Base-by-base conservation (phyloP, 23 tunicate species). In the Ciona savignyi region DNA sequence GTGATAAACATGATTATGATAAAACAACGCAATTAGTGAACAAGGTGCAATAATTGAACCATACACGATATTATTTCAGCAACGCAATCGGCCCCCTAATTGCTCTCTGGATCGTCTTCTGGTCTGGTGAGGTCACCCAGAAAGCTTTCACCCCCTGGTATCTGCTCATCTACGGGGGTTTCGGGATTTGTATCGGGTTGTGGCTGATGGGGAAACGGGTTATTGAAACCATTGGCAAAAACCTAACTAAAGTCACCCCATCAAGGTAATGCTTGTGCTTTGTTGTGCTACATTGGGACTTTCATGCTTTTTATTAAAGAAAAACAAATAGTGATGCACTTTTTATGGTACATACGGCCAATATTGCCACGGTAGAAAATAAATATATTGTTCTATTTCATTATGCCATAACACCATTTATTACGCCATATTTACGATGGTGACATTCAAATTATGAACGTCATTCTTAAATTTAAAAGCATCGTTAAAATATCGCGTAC, bases 31-130 rank as follows among this genome's bases (percentile, higher is more conserved):
- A n/a, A n/a, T n/a, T n/a, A n/a, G n/a, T n/a, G n/a, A n/a, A n/a
- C n/a, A n/a, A n/a, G n/a, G n/a, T n/a, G n/a, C n/a, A n/a, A n/a
- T n/a, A n/a, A n/a, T n/a, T n/a, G n/a, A n/a, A n/a, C n/a, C n/a
- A n/a, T n/a, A n/a, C n/a, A n/a, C n/a, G n/a, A n/a, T n/a, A n/a
- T n/a, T 42, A 6, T 42, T 42, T 22, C 75, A 95, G 99, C 83
- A 95, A 95, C 62, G 90, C 99, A 2, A 95, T 95, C 48, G 99
- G 99, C 2, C 99, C 99, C 0, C 84, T 95, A n/a, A 95, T 95
- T 23, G 99, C 96, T 0, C 32, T 95, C 4, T 95, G 99, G 99
- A 32, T 91, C 51, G 67, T 95, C 26, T 84, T 64, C 51, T 80
- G 81, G 75, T 77, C 85, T 66, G 95, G 99, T 1, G 73, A 89